Evolutionary conservation across 1,140 invertebrate species (phyloP), one percentile per base, ranked within the genome.

Genomic region (Drosophila orosa): DNA sequence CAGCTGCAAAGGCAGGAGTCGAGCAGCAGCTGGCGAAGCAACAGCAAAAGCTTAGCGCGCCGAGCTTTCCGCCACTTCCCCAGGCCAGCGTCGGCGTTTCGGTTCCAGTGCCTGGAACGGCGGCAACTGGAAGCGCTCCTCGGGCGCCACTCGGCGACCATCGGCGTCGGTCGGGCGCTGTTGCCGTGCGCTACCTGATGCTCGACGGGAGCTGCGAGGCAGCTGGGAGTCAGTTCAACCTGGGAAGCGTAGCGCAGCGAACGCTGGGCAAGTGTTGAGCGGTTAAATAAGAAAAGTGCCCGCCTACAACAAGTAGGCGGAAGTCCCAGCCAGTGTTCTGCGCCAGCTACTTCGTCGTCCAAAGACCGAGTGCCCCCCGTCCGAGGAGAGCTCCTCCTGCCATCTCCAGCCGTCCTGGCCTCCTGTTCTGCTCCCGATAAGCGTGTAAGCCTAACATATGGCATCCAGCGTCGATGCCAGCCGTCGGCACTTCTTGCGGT

Each of bases 261-360:
- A 90, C 76, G 90, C 82, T 84, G 63, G 52, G 55, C 37, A 65
- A 67, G 72, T 74, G 90, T 91, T 87, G 90, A 91, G 78, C 90
- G 90, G 90, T 90, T 91, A 91, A 91, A 91, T 90, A 89, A 90
- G 85, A 89, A 90, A 87, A 90, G 84, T 85, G 83, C 54, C 66
- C 39, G 56, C 81, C 81, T 85, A 85, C 81, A 79, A 69, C 81
- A 85, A 80, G 81, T 85, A 85, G 82, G 82, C 52, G 44, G 65
- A 79, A 79, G 56, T 87, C 83, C 83, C 83, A 87, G 55, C 67
- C 78, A 86, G 83, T 86, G 40, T 86, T 87, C 75, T 83, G 83
- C 75, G 83, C 31, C 82, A 86, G 83, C 78, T 68, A 69, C 76
- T 87, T 87, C 82, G 78, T 45, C 61, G 65, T 68, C 80, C 74